Conservation (phyloP, 2,113 vertebrate species). For the Miniopterus natalensis region DNA sequence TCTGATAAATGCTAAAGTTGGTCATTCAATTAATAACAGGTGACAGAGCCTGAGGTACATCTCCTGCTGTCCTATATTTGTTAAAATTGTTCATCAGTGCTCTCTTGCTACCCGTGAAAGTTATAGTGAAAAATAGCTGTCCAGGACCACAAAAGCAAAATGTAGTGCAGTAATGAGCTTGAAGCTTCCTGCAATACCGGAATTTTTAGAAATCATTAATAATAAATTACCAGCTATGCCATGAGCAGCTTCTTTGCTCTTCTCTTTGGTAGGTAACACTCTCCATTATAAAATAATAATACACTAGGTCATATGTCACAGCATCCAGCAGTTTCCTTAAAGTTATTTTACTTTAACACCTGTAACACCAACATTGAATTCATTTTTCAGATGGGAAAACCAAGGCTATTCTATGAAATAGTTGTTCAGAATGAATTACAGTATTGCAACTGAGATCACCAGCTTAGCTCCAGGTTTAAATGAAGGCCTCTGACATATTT, state of each 20-base stretch:
- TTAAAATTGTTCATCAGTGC: constrained; percentile 50
- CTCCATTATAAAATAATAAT: constrained; percentile 59
- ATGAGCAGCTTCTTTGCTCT: background rate
- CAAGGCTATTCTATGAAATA: constrained; percentile 27
- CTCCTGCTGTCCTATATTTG: background rate
- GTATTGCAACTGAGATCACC: background rate
- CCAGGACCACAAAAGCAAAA: constrained; percentile 55
- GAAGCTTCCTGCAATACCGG: constrained; percentile 39
- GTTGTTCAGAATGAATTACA: background rate
- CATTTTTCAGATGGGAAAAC: constrained; percentile 60
- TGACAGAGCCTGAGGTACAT: background rate
- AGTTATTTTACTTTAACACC: constrained; percentile 35
- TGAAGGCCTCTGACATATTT: background rate
- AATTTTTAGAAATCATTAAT: constrained; percentile 68
- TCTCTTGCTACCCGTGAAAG: constrained; percentile 57
- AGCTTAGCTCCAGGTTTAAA: background rate
- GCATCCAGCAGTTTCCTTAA: background rate
- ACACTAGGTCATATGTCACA: background rate
- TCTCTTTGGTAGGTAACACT: constrained; percentile 47
- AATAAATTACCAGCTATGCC: constrained; percentile 54
- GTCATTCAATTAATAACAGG: constrained; percentile 27
- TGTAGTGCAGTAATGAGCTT: background rate
- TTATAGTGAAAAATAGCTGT: constrained; percentile 64
- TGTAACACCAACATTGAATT: background rate
- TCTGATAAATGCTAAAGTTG: background rate